phyloP scores from a whole-genome alignment of 2,888 invertebrate species.

The Drosophila mulleri region DNA sequence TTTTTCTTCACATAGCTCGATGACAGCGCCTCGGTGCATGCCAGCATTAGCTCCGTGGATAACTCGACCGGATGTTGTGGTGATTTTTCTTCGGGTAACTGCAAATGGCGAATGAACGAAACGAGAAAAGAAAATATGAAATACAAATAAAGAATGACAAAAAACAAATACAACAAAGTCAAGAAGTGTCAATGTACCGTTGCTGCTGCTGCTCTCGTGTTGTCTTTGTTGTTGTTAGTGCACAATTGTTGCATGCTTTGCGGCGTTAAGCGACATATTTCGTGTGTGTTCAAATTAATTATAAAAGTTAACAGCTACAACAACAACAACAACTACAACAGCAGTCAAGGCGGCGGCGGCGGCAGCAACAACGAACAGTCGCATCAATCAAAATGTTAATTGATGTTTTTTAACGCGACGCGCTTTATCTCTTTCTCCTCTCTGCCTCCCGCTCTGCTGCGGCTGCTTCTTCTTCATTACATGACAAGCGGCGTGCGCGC shows the following conservation, averaged over 20 bases:
- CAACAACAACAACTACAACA: conserved; percentile 31
- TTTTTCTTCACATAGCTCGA: conserved; percentile 84
- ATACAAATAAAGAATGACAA: conserved; percentile 8
- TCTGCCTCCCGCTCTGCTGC: neutral
- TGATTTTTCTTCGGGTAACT: conserved; percentile 85
- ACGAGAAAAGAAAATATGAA: conserved; percentile 25
- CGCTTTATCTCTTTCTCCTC: conserved; percentile 44
- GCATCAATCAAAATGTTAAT: conserved; percentile 78
- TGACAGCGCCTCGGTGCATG: conserved; percentile 85
- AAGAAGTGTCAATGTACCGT: conserved; percentile 47
- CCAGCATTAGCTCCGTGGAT: conserved; percentile 85
- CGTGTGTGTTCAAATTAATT: conserved; percentile 65
- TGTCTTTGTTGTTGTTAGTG: conserved; percentile 12
- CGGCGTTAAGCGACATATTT: conserved; percentile 50
- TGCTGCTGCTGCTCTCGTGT: neutral
- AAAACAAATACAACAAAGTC: conserved; percentile 26
- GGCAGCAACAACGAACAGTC: conserved; percentile 27
- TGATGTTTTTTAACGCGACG: conserved; percentile 62
- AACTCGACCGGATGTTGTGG: conserved; percentile 85
- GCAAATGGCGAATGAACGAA: conserved; percentile 55
- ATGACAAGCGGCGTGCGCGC: conserved; percentile 74
- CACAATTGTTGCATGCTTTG: conserved; percentile 77
- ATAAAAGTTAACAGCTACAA: conserved; percentile 61
- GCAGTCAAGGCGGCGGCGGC: neutral
- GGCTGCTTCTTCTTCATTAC: conserved; percentile 55